Evolutionary conservation across 1,140 invertebrate genomes (phyloP).

Genomic region (Eciton burchellii): DNA sequence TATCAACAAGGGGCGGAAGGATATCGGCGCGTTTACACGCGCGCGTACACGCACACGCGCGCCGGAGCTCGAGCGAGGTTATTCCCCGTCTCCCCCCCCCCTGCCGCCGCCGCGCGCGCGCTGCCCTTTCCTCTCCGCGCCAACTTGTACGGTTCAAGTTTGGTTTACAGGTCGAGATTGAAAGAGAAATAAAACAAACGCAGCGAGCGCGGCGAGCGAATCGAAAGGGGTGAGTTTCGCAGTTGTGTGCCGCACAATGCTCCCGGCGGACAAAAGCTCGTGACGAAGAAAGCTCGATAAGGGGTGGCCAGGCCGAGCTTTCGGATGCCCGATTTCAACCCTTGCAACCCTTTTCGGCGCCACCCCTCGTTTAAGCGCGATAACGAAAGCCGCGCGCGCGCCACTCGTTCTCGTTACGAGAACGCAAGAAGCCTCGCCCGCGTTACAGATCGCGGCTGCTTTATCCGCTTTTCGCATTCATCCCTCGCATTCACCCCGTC

Average conservation of each 20-base stretch:
- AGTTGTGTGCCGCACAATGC: conserved; percentile 62
- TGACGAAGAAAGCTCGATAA: conserved; percentile 73
- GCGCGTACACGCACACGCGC: not conserved
- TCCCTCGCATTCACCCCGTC: too few species aligned
- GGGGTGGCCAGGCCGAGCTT: conserved; percentile 62
- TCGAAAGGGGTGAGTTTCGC: conserved; percentile 10
- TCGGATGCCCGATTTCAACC: conserved; percentile 51
- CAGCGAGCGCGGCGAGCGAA: conserved; percentile 18
- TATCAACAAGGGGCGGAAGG: not conserved
- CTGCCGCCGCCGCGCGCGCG: too few species aligned
- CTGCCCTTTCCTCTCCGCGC: conserved; percentile 3
- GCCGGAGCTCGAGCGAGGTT: not conserved
- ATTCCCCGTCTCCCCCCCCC: not conserved
- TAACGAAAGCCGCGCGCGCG: conserved; percentile 76
- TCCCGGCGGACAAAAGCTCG: conserved; percentile 61
- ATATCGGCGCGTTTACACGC: not conserved
- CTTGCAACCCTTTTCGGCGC: conserved; percentile 61
- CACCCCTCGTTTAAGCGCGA: conserved; percentile 77
- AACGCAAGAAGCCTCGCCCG: conserved; percentile 21
- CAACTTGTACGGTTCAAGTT: conserved; percentile 46
- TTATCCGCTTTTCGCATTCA: not conserved
- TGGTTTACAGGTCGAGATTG: conserved; percentile 18
- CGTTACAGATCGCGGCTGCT: not conserved
- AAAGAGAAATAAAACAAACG: conserved; percentile 59
- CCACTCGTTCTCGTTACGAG: conserved; percentile 38